Evolutionary conservation across 2,797 vertebrate genomes (phyloP), one percentile per base, ranked within the genome.

Genomic region (Urophycis tenuis): DNA sequence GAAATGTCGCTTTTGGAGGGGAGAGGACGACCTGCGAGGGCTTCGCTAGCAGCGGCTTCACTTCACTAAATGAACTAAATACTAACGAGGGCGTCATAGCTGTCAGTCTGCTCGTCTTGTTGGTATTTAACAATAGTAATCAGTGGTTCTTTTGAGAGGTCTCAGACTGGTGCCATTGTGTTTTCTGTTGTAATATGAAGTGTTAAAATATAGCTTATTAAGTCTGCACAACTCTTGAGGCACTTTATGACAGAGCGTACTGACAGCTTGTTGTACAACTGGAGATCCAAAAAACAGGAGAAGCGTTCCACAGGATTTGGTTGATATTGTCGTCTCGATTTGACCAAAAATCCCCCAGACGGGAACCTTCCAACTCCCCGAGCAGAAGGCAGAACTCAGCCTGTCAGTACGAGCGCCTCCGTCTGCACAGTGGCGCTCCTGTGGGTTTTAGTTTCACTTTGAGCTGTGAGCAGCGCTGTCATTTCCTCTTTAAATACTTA

Each of bases 191-290:
- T 89, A 89, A 90, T 89, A 91, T 77, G 35, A 80, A 84, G 81
- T 83, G 73, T 88, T 84, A 84, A 85, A 87, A 79, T 89, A 88
- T 86, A 87, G 89, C 79, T 87, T 86, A 87, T 86, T 81, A 89
- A 88, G 88, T 92, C 92, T 92, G 93, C 92, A 93, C 92, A 93
- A 87, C 87, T 92, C 85, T 91, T 89, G 91, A 90, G 92, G 92
- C 93, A 94, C 93, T 94, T 94, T 94, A 94, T 90, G 82, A 86
- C 89, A 60, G 87, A 88, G 82, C 81, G 81, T 80, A 87, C 79
- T 75, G 78, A 85, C 60, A 67, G n/a, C 85, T 83, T 83, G 84
- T 86, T 79, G 86, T 81, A 64, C 79, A 60, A 53, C 79, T 81
- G 74, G 64, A 82, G 78, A 36, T 32, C 12, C n/a, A n/a, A 33